Percentiles rank a stretch among this genome's conserved stretches.
Evolutionary conservation across 2,888 invertebrate genomes (phyloP).

Genomic region (Lottia scabra): DNA sequence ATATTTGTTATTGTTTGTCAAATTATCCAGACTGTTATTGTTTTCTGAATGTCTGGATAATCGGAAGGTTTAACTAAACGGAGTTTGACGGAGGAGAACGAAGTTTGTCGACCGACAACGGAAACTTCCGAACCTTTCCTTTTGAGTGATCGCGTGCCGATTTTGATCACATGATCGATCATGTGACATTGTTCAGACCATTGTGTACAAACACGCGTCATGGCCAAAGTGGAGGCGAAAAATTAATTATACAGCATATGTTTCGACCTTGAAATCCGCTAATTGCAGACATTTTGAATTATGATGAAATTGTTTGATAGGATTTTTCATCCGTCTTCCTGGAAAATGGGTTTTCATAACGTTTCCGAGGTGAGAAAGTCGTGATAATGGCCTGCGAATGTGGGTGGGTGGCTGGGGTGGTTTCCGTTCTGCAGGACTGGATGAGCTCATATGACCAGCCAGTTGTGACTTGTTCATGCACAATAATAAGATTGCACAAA

Average conservation of each 20-base stretch:
- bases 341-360: neutral
- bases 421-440: too few species aligned
- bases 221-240: constrained; percentile 10
- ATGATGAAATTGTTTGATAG: neutral
- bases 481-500: too few species aligned
- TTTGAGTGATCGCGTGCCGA: neutral
- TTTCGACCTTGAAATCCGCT: neutral
- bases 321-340: neutral
- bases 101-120: neutral
- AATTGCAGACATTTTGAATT: neutral
- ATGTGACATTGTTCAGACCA: constrained; percentile 31
- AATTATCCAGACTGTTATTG: neutral
- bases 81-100: neutral
- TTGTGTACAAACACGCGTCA: constrained; percentile 20
- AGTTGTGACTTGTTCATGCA: too few species aligned
- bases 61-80: too few species aligned
- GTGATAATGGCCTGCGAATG: too few species aligned
- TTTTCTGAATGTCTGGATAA: too few species aligned
- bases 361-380: neutral
- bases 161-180: constrained; percentile 37
- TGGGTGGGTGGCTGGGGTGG: too few species aligned
- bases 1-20: neutral
- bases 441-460: too few species aligned
- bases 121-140: too few species aligned
- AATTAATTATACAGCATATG: constrained; percentile 10